These are phyloP conservation scores for Dolomedes plantarius DNA, from an alignment of 2,888 invertebrate genomes.

Conservation along the genomic window DNA sequence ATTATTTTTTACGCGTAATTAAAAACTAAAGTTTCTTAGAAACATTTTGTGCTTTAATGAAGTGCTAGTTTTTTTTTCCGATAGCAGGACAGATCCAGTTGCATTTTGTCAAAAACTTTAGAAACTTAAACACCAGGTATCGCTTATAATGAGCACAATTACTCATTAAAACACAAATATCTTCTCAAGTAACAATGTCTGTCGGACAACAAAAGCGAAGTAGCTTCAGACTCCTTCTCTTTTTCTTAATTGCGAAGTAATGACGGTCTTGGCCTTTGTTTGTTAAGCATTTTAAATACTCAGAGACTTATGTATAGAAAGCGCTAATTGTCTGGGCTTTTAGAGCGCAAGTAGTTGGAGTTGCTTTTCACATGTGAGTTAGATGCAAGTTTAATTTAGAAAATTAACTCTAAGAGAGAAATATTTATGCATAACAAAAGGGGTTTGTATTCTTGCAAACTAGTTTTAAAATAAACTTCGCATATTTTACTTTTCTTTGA, in stretches of 20 bases:
- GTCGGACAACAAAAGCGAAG: constrained; percentile 3
- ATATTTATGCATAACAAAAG: too few relatives aligned
- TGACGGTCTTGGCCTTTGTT: neutral
- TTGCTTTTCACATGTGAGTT: too few relatives aligned
- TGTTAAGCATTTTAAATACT: neutral
- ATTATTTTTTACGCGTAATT: too few relatives aligned
- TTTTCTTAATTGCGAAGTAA: neutral
- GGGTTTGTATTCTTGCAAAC: too few relatives aligned
- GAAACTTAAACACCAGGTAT: constrained; percentile 5
- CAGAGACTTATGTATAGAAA: neutral
- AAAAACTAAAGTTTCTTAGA: too few relatives aligned
- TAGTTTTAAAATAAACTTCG: too few relatives aligned
- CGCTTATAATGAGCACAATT: constrained; percentile 35
- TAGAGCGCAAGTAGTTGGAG: too few relatives aligned
- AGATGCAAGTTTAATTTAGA: too few relatives aligned
- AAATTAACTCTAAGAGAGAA: too few relatives aligned
- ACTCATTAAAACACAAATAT: constrained; percentile 31
- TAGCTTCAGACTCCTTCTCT: neutral
- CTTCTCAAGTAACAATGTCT: constrained; percentile 29
- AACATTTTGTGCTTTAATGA: neutral
- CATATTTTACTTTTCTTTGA: too few relatives aligned
- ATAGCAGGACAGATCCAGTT: neutral
- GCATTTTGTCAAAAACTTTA: neutral
- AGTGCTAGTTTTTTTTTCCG: neutral
- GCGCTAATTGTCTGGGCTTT: neutral